Percentiles rank a stretch among this genome's conserved stretches.
Conservation (phyloP, 2,113 vertebrate genomes). For the Macrotus californicus region DNA sequence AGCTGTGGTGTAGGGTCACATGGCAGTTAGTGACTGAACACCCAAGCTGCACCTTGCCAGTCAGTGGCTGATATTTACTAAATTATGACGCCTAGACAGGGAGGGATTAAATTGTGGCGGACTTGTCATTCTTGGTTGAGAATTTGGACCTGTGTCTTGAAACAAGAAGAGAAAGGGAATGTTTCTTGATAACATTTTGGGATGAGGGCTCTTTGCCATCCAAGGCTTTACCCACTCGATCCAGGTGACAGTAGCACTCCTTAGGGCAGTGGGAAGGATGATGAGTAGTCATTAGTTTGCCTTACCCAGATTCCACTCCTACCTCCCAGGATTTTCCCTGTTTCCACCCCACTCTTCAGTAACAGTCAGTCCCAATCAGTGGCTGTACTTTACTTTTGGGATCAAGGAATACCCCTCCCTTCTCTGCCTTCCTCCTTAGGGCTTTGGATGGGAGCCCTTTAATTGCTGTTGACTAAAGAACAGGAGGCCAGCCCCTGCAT, state of each 20-base stretch:
- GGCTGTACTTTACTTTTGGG: slow-evolving; percentile 29
- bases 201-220: background rate
- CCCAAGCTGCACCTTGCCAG: background rate
- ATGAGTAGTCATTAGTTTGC: slow-evolving; percentile 6
- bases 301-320: slow-evolving; percentile 59
- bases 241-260: slow-evolving; percentile 24
- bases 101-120: background rate
- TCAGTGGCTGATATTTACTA: background rate
- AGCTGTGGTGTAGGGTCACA: background rate
- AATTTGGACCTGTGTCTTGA: slow-evolving; percentile 6
- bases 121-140: slow-evolving; percentile 13
- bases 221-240: background rate
- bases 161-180: slow-evolving; percentile 29
- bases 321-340: slow-evolving; percentile 40
- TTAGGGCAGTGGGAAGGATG: background rate
- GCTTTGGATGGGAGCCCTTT: slow-evolving; percentile 47
- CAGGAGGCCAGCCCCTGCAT: slow-evolving; percentile 61
- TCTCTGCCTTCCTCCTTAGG: slow-evolving; percentile 48
- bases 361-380: slow-evolving; percentile 35
- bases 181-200: slow-evolving; percentile 42
- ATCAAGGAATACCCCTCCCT: slow-evolving; percentile 47
- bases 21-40: background rate
- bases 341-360: slow-evolving; percentile 50
- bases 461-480: slow-evolving; percentile 55
- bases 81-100: background rate